Conservation (phyloP, 2,797 vertebrate genomes). For the Cichlasoma orientale region DNA sequence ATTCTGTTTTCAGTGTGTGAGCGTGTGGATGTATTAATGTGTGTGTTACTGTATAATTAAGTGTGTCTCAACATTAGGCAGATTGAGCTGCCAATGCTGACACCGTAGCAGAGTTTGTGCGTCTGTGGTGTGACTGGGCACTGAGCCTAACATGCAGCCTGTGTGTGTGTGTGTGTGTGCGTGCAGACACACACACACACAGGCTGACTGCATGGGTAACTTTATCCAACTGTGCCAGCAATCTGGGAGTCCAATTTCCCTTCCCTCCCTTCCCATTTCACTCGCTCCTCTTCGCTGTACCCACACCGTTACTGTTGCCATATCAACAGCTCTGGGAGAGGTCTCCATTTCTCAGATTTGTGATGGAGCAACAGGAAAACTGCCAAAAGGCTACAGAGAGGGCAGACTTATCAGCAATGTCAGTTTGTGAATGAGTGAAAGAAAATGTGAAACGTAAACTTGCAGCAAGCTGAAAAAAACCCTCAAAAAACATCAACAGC, state of each 20-base stretch:
- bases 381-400: background rate
- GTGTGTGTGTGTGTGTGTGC: background rate
- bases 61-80: conserved; percentile 8
- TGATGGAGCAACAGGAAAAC: conserved; percentile 14
- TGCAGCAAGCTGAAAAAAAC: background rate
- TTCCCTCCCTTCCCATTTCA: background rate
- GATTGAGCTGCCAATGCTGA: conserved; percentile 29
- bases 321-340: conserved; percentile 33
- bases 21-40: background rate
- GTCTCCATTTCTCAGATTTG: conserved; percentile 12
- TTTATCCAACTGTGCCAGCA: conserved; percentile 51
- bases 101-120: conserved; percentile 23
- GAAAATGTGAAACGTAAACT: background rate
- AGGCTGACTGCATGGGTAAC: conserved; percentile 36
- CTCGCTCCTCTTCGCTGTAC: conserved; percentile 6
- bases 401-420: background rate
- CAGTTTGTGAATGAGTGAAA: background rate
- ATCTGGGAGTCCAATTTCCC: conserved; percentile 30
- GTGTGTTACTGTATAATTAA: conserved; percentile 11
- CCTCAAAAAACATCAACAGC: background rate
- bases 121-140: conserved; percentile 37
- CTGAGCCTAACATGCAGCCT: conserved; percentile 32
- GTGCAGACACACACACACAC: conserved; percentile 8
- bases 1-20: conserved; percentile 15
- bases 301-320: conserved; percentile 45